A percentile compares a stretch with the other conserved stretches of the same genome.
These are phyloP conservation scores for Stichopus chloronotus DNA, from an alignment of 35 echinoderm and acorn worm genomes.

Conservation along the genomic window DNA sequence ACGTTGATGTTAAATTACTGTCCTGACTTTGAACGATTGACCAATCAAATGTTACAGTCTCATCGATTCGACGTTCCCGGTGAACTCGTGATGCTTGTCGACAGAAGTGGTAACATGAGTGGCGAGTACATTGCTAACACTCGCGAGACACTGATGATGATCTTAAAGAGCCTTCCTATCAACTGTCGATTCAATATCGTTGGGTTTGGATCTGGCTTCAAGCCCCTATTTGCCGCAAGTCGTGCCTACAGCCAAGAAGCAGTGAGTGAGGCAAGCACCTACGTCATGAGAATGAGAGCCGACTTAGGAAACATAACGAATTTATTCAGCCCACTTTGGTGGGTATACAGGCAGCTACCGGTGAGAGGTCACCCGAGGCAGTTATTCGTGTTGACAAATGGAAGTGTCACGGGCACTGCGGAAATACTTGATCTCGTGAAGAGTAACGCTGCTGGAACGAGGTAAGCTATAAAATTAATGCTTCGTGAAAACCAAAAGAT, in stretches of 20 bases:
- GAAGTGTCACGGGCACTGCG: constrained; percentile 75
- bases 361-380: constrained; percentile 86
- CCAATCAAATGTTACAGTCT: constrained; percentile 71
- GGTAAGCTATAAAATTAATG: constrained; percentile 57
- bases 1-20: constrained; percentile 95
- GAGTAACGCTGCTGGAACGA: constrained; percentile 71
- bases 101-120: constrained; percentile 95
- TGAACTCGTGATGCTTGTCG: constrained; percentile 90
- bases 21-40: constrained; percentile 88
- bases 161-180: constrained; percentile 92
- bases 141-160: constrained; percentile 91
- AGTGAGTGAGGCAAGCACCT: constrained; percentile 86
- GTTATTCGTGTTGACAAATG: constrained; percentile 90
- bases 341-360: constrained; percentile 79
- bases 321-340: constrained; percentile 75
- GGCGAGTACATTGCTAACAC: constrained; percentile 96
- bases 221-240: constrained; percentile 91
- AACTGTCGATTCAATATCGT: constrained; percentile 93
- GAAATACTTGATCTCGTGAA: constrained; percentile 88
- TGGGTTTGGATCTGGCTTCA: constrained; percentile 91
- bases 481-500: background rate
- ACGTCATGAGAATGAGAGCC: constrained; percentile 86
- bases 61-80: constrained; percentile 91
- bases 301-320: constrained; percentile 86
- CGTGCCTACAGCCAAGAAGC: constrained; percentile 92